Conservation (phyloP, 1,140 invertebrate genomes). For the Paraescarpia echinospica region DNA sequence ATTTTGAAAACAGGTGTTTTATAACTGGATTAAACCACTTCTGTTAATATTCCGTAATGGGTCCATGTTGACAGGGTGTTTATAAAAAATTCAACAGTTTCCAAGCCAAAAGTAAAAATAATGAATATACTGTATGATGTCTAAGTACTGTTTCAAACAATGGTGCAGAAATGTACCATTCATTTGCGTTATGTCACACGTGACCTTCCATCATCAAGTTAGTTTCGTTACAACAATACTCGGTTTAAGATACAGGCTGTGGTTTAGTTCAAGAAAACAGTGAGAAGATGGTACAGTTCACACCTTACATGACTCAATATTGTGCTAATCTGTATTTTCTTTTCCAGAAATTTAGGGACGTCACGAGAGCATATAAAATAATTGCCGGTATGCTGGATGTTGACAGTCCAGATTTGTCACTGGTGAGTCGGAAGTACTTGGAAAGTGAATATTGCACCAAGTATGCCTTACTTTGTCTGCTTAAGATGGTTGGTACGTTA, state of each 20-base stretch:
- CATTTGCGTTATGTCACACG: too few species aligned
- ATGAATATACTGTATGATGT: background rate
- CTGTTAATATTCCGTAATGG: background rate
- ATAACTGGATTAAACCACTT: background rate
- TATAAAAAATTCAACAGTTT: background rate
- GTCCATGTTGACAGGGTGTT: background rate
- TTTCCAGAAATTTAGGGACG: conserved; percentile 46
- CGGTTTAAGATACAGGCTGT: too few species aligned
- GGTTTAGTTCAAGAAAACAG: too few species aligned
- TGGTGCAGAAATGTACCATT: too few species aligned
- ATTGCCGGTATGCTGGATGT: conserved; percentile 37
- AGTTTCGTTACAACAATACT: too few species aligned
- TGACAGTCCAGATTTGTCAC: conserved; percentile 33
- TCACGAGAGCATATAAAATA: conserved; percentile 46
- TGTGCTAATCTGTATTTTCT: conserved; percentile 11
- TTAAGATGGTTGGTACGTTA: too few species aligned
- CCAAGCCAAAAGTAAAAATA: background rate
- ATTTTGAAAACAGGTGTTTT: too few species aligned
- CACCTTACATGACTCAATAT: background rate
- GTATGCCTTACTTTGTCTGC: too few species aligned
- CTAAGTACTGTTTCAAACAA: too few species aligned
- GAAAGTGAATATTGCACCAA: background rate
- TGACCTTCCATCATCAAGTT: too few species aligned
- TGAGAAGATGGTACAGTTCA: too few species aligned
- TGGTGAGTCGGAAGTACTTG: conserved; percentile 35